Percentiles rank a stretch among this genome's conserved stretches.
phyloP scores from a whole-genome alignment of 1,140 invertebrate genomes.

The Camponotus vicinus region DNA sequence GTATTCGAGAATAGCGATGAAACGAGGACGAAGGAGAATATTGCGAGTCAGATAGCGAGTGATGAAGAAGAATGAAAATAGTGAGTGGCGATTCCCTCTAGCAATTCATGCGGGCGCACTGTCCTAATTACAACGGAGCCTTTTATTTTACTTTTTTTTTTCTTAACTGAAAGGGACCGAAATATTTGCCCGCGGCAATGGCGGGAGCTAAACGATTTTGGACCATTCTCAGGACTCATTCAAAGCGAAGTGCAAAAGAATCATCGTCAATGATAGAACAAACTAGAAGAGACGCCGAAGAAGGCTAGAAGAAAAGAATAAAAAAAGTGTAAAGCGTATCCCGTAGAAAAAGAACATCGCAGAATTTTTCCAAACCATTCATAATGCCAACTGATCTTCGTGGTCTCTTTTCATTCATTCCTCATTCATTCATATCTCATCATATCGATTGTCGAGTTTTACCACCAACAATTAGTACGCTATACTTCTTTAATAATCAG shows the following conservation, averaged over 20 bases:
- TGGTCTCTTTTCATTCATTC: constrained; percentile 77
- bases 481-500: constrained; percentile 55
- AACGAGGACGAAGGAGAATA: constrained; percentile 62
- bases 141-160: constrained; percentile 76
- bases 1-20: constrained; percentile 68
- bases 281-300: constrained; percentile 16
- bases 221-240: constrained; percentile 78
- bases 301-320: neutral
- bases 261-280: constrained; percentile 67
- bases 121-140: constrained; percentile 86
- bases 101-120: constrained; percentile 84
- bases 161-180: constrained; percentile 83
- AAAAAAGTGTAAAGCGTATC: constrained; percentile 58
- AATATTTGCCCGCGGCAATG: constrained; percentile 83
- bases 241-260: constrained; percentile 80
- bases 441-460: constrained; percentile 75
- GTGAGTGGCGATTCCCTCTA: constrained; percentile 70
- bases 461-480: constrained; percentile 63
- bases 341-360: constrained; percentile 67
- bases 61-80: constrained; percentile 74
- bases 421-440: constrained; percentile 82
- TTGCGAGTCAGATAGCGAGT: constrained; percentile 68
- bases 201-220: constrained; percentile 81
- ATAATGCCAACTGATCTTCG: constrained; percentile 73
- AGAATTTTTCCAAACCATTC: constrained; percentile 83